Conservation (phyloP, 1,140 invertebrate genomes). For the Radopholus similis region DNA sequence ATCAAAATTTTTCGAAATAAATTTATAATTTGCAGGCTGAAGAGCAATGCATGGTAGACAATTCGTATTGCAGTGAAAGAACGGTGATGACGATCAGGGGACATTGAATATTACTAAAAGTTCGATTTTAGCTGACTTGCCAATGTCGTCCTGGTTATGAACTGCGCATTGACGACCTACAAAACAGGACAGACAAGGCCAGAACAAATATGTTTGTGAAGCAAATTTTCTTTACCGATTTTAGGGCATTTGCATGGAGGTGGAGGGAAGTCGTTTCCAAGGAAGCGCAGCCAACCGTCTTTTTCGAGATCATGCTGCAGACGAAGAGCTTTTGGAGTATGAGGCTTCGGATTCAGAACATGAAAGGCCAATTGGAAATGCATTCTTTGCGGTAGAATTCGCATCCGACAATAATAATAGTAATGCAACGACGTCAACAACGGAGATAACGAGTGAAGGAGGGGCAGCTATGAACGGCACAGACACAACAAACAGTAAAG, state of each 20-base stretch:
- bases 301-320: constrained; percentile 4
- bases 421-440: background rate
- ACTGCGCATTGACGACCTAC: constrained; percentile 41
- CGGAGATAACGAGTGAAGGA: background rate
- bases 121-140: too few species aligned
- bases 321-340: constrained; percentile 2
- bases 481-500: background rate
- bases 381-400: constrained; percentile 8
- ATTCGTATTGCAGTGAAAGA: constrained; percentile 56
- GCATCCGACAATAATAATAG: background rate
- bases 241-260: constrained; percentile 11
- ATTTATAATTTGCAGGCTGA: constrained; percentile 20
- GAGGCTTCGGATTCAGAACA: background rate
- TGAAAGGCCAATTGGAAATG: background rate
- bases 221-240: background rate
- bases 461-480: background rate
- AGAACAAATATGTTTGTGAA: background rate
- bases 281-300: background rate
- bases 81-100: too few species aligned
- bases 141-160: constrained; percentile 56
- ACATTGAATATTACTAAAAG: too few species aligned
- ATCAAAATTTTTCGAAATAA: too few species aligned
- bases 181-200: constrained; percentile 13
- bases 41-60: constrained; percentile 50
- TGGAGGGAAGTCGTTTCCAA: constrained; percentile 20